Base-by-base conservation (phyloP, 1,140 invertebrate species). In the Tachypleus tridentatus region DNA sequence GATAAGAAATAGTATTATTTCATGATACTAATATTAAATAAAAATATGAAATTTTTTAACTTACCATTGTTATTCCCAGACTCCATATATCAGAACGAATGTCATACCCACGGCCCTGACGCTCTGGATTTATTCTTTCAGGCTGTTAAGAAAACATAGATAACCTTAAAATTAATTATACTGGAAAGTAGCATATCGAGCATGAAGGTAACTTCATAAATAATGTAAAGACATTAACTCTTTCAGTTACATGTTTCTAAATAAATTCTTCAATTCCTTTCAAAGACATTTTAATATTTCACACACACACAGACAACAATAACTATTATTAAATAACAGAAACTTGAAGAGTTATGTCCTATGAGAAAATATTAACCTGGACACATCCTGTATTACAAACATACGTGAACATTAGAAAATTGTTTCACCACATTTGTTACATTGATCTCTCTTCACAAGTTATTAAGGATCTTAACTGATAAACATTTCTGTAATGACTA, bases 81-180 rank as follows among this genome's bases (percentile, higher is more conserved):
- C 93, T 97, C 97, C 97, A 99, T 47, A 99, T 95, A 81, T 99
- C 97, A 29, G 96, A 94, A 71, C 96, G 83, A 73, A 98, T 97
- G 79, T 99, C 97, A 77, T 98, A 98, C 77, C 95, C 92, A 61
- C 90, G 87, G 63, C 84, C 85, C 58, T 89, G 88, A 78, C 92
- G 85, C 53, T 29, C 29, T 29, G 89, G 89, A 79, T 94, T 92
- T 79, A 98, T 97, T 74, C 94, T 82, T 81, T 98, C 95, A 54
- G 95, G 95, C 92, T 97, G 73, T 29, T 29, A 29, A 29, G 29
- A 29, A 29, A 29, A 29, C 29, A 29, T 29, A 29, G 29, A 29
- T 29, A 29, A 29, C 29, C 29, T 29, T 29, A 9, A 70, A 72
- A 63, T 67, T 64, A 62, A 68, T 65, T 63, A 65, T 51, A 5